A percentile compares a stretch with the other conserved stretches of the same genome.
Evolutionary conservation across 2,888 invertebrate genomes (phyloP).

Genomic region (Caenorhabditis virilis): DNA sequence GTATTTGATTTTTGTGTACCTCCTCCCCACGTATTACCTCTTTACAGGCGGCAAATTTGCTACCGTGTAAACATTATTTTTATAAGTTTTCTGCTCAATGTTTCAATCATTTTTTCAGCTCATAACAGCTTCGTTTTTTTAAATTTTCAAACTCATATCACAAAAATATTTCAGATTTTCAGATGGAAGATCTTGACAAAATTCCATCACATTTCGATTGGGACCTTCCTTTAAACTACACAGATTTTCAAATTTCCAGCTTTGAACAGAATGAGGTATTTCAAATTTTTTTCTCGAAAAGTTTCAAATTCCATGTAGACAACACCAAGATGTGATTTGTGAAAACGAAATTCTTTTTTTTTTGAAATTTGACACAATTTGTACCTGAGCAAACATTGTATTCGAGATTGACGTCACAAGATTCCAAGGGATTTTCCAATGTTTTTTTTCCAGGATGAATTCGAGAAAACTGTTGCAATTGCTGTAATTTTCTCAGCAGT

Average conservation of each 20-base stretch:
- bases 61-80: too few relatives aligned
- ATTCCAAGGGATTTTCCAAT: background rate
- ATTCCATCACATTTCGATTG: background rate
- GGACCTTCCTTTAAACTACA: background rate
- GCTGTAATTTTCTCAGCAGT: slow-evolving; percentile 30
- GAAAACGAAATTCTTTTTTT: background rate
- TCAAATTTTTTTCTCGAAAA: background rate
- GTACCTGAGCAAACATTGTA: background rate
- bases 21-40: too few relatives aligned
- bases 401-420: background rate
- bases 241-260: background rate
- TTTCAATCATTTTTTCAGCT: too few relatives aligned
- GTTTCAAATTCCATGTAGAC: background rate
- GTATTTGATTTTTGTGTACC: too few relatives aligned
- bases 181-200: background rate
- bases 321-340: background rate
- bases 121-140: too few relatives aligned
- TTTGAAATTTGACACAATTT: background rate
- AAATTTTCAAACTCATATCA: too few relatives aligned
- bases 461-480: slow-evolving; percentile 35
- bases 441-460: slow-evolving; percentile 28
- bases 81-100: too few relatives aligned
- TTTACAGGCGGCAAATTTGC: too few relatives aligned
- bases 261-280: background rate
- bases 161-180: slow-evolving; percentile 1